Evolutionary conservation across 2,888 invertebrate species (phyloP), one percentile per base, ranked within the genome.

Genomic region (Phyllotreta striolata): DNA sequence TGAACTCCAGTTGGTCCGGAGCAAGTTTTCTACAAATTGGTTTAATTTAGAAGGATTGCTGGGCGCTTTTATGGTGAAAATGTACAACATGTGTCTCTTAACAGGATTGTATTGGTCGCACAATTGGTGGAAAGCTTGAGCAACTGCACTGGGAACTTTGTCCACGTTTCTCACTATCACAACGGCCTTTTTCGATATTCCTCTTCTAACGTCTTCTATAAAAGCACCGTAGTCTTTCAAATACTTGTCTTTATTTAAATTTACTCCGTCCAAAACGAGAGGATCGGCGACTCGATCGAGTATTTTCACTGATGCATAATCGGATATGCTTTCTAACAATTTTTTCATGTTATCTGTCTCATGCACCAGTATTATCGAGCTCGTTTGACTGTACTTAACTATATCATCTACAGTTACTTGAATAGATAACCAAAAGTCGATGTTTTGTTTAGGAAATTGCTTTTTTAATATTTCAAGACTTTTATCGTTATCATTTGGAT

Each of bases 81-180:
- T 77, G 68, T 82, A 83, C 38, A 84, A 71, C 10, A 80, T 80
- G 54, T 78, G 77, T 51, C 69, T 64, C 7, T 84, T 80, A 37
- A 83, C 66, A 7, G 87, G 87, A 60, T 77, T 82, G 47, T 81
- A 67, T 35, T 83, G 83, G 71, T 88, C 88, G 69, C 87, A 87
- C 68, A 88, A 82, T 61, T 81, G 77, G 70, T 88, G 88, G 68
- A 88, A 83, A 2, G 84, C 85, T 71, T 80, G 82, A 1, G 84
- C 81, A 0, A 80, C 77, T 39, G 71, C 57, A 9, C 82, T 83
- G 6, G 78, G 74, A 13, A 81, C 71, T 40, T 76, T 54, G 13
- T 80, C 79, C 39, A 84, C 66, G 72, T 82, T 76, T 55, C 76
- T 72, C 0, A 83, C 73, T 24, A 81, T 70, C 75, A 83, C 74